phyloP scores from a whole-genome alignment of 2,113 vertebrate genomes.

The Pteruthius melanotis region DNA sequence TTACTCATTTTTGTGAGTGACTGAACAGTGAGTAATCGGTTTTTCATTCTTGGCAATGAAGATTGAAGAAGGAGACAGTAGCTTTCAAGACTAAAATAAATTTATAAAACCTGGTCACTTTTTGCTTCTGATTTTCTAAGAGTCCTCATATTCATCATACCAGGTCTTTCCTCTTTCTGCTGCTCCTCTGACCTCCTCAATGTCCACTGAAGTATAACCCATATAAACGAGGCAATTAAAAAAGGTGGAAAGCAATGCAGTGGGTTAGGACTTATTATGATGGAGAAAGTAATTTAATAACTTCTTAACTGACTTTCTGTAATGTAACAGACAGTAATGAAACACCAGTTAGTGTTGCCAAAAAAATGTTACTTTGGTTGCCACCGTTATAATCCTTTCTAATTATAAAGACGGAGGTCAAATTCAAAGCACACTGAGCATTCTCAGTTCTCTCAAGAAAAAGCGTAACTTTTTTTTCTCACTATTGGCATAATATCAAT shows the following conservation, averaged over 20 bases:
- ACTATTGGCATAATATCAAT: background rate
- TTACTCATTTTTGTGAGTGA: background rate
- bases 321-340: background rate
- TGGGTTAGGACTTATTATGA: fast-evolving
- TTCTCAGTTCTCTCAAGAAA: background rate
- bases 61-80: background rate
- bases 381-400: background rate
- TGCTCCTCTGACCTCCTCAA: background rate
- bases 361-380: background rate
- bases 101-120: background rate
- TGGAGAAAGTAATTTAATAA: background rate
- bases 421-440: background rate
- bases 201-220: background rate
- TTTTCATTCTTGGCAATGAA: background rate
- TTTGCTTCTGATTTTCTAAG: background rate
- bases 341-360: background rate
- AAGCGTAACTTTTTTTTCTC: background rate
- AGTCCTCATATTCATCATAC: background rate
- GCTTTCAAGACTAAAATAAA: background rate
- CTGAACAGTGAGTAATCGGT: background rate
- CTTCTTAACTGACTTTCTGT: background rate
- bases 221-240: background rate
- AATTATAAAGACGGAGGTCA: background rate
- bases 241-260: background rate
- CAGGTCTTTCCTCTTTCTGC: background rate